phyloP scores from a whole-genome alignment of 2,113 vertebrate species.

The Tachysurus vachellii region DNA sequence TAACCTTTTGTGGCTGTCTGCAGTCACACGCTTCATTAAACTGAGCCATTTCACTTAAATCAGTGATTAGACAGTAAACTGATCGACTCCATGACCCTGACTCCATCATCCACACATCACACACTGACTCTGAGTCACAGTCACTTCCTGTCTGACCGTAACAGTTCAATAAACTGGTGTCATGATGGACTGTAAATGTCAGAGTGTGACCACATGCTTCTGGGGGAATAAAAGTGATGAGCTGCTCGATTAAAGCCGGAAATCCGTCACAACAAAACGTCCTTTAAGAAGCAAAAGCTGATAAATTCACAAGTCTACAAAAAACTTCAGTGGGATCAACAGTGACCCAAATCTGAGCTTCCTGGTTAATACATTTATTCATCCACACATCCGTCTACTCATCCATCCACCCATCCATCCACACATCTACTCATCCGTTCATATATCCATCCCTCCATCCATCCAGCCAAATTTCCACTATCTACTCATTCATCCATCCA shows the following conservation, averaged over 20 bases:
- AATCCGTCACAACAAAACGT: background rate
- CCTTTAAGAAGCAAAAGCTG: background rate
- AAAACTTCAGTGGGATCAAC: background rate
- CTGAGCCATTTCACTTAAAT: background rate
- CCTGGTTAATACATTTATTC: background rate
- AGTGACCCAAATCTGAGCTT: background rate
- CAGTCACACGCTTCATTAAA: background rate
- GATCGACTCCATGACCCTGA: background rate
- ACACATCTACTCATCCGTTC: background rate
- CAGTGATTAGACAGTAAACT: background rate
- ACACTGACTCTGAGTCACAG: constrained; percentile 3
- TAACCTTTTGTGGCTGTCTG: background rate
- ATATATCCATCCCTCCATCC: background rate
- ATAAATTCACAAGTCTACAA: background rate
- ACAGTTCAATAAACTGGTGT: too few relatives aligned
- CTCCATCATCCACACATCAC: background rate
- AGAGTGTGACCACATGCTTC: background rate
- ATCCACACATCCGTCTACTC: background rate
- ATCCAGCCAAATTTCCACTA: too few relatives aligned
- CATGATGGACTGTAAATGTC: too few relatives aligned
- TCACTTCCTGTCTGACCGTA: constrained; percentile 40
- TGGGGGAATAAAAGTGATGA: background rate
- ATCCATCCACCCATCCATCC: background rate
- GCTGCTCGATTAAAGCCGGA: background rate
- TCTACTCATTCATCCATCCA: background rate